Conservation (phyloP, 1,140 invertebrate species). For the Papilio aristodemus region DNA sequence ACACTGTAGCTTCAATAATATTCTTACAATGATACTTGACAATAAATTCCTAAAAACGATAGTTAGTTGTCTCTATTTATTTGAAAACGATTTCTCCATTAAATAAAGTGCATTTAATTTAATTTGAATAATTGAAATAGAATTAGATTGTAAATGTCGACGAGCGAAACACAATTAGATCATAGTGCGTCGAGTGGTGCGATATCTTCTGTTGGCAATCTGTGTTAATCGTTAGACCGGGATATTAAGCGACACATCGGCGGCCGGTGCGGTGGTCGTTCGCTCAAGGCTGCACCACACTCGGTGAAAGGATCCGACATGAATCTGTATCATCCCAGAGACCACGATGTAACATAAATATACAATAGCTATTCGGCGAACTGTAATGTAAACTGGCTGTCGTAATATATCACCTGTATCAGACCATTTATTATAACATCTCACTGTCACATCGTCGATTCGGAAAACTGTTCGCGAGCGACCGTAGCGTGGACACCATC, state of each 20-base stretch:
- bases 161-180: conserved; percentile 47
- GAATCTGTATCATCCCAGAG: conserved; percentile 74
- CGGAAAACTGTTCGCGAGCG: conserved; percentile 23
- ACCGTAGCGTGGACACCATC: conserved; percentile 58
- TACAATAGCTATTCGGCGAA: conserved; percentile 12
- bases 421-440: conserved; percentile 9
- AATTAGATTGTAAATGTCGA: conserved; percentile 42
- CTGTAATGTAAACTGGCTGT: conserved; percentile 10
- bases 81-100: neutral
- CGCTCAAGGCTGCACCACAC: conserved; percentile 60
- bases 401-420: conserved; percentile 16
- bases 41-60: neutral
- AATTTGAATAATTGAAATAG: conserved; percentile 32
- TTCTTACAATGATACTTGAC: too few relatives aligned
- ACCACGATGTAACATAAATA: conserved; percentile 41
- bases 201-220: conserved; percentile 66
- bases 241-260: conserved; percentile 70
- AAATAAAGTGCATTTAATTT: conserved; percentile 11
- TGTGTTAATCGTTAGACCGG: conserved; percentile 68
- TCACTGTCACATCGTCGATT: conserved; percentile 32
- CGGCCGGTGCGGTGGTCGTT: conserved; percentile 61
- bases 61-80: conserved; percentile 8
- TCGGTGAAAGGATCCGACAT: conserved; percentile 68
- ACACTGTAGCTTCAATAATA: neutral
- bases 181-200: conserved; percentile 42